Evolutionary conservation across 2,888 invertebrate genomes (phyloP).

Genomic region (Phytoseiulus persimilis): DNA sequence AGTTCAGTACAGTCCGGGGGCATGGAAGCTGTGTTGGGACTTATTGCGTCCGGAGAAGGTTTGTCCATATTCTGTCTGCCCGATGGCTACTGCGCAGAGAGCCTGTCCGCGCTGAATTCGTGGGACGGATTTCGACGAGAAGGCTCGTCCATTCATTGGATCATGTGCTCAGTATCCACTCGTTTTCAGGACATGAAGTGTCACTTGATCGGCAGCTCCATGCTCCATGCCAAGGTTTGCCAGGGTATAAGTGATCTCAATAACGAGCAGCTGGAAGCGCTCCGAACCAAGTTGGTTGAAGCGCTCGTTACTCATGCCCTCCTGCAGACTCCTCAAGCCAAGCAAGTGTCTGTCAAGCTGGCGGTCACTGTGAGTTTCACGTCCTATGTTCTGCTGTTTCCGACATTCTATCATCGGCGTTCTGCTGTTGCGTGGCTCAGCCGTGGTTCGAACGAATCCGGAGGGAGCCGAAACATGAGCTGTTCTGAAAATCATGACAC

Average conservation of each 20-base stretch:
- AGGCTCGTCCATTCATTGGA: background rate
- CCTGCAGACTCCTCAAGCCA: background rate
- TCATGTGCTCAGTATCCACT: background rate
- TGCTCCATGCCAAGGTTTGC: slow-evolving; percentile 9
- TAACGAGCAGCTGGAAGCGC: background rate
- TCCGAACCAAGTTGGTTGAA: background rate
- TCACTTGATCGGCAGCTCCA: slow-evolving; percentile 19
- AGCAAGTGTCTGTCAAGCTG: slow-evolving; percentile 11
- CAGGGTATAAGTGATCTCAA: background rate
- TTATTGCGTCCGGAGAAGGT: slow-evolving; percentile 7
- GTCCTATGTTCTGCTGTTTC: background rate
- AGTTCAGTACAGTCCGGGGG: slow-evolving; percentile 9
- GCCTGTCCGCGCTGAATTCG: background rate
- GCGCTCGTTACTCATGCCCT: slow-evolving; percentile 6
- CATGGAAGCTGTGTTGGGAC: slow-evolving; percentile 12
- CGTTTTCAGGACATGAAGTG: background rate
- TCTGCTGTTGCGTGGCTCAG: no score
- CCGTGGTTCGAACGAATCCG: no score
- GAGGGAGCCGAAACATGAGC: no score
- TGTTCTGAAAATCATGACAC: no score
- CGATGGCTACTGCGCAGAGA: background rate
- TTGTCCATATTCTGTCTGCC: background rate
- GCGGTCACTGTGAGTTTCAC: slow-evolving; percentile 12
- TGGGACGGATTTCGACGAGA: background rate
- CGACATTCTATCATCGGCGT: no score